Evolutionary conservation across 2,888 invertebrate species (phyloP).

Genomic region (Cyclophora punctaria): DNA sequence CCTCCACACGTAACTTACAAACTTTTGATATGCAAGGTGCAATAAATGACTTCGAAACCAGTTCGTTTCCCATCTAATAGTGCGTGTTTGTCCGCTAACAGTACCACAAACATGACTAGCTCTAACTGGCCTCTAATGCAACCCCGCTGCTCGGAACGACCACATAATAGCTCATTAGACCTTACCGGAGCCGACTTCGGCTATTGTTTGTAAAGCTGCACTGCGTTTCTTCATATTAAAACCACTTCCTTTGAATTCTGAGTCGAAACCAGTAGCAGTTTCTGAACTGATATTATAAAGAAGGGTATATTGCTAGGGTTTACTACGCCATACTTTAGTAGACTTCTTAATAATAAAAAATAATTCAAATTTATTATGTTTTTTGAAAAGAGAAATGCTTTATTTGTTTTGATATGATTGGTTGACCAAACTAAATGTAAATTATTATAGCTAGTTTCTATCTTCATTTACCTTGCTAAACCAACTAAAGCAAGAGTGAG

Average conservation of each 20-base stretch:
- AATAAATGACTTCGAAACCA: neutral
- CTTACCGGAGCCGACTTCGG: conserved; percentile 45
- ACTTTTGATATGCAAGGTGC: neutral
- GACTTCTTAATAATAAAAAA: no score
- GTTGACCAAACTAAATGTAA: no score
- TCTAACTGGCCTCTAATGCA: conserved; percentile 37
- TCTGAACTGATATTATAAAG: neutral
- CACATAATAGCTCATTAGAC: conserved; percentile 67
- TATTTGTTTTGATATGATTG: no score
- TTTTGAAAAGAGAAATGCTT: no score
- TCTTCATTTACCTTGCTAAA: no score
- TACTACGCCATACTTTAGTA: no score
- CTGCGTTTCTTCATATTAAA: conserved; percentile 55
- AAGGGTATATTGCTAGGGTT: no score
- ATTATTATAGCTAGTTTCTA: no score
- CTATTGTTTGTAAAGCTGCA: conserved; percentile 59
- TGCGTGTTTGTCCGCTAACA: conserved; percentile 31
- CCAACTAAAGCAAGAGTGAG: no score
- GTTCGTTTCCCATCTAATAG: conserved; percentile 22
- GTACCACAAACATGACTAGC: conserved; percentile 28
- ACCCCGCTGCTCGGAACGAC: conserved; percentile 37
- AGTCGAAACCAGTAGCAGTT: conserved; percentile 26
- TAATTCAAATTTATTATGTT: no score
- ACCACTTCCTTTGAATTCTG: conserved; percentile 50
- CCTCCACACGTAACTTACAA: no score